Base-by-base conservation (phyloP, 2,797 vertebrate species). In the Menidia menidia region DNA sequence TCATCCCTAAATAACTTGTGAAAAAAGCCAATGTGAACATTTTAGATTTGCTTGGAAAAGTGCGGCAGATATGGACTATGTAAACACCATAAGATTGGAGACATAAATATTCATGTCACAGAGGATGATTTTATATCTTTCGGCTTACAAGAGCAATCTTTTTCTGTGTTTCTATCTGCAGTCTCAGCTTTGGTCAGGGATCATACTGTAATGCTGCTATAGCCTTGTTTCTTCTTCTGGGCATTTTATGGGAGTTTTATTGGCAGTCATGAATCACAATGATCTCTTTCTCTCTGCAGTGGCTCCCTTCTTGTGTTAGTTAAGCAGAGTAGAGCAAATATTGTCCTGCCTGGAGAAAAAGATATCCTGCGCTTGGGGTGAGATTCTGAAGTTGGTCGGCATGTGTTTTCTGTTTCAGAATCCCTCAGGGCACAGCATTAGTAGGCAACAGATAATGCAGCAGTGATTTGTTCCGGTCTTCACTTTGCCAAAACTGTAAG, bases 221-320 rank as follows among this genome's bases (percentile, higher is more conserved):
- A 51, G 73, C 58, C 71, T 67, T n/a, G 50, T 80, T 83, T 76
- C 72, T 74, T 77, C 79, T 78, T 80, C 64, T 63, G 64, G 60
- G 68, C 81, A 70, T 77, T 87, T 84, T 68, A 88, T 85, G 67
- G 67, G 32, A 7, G 11, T 68, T 84, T 85, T 82, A 85, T 86
- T 76, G 82, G 65, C 80, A 64, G 81, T 75, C 85, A 76, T 89
- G 78, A 89, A 88, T 91, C 81, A 84, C 74, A 67, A 11, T 51
- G 73, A 82, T 80, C 75, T 69, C 44, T 71, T 57, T 70, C 73
- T 80, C 68, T 75, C 80, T 82, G 81, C 87, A 78, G 86, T 60
- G 68, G 65, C 64, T 85, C 51, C 18, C 14, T 19, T 82, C 60
- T 74, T 69, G 51, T 64, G 50, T 86, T 73, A 51, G 73, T 80